Evolutionary conservation across 2,888 invertebrate species (phyloP).

Genomic region (Melipona bicolor): DNA sequence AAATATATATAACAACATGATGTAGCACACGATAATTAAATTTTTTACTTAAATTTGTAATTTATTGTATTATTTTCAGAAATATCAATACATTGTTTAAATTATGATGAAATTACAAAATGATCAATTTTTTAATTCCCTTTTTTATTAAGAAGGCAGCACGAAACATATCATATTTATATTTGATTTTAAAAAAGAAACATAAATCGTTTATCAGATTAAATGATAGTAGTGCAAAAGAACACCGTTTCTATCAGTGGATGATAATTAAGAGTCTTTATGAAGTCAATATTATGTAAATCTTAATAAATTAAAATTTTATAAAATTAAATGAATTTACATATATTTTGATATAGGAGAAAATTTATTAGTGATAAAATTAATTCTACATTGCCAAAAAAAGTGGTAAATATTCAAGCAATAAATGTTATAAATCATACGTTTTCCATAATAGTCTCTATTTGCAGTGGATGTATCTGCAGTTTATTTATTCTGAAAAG

Average conservation of each 20-base stretch:
- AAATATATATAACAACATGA: not conserved
- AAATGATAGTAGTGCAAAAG: not conserved
- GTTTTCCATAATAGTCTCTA: constrained; percentile 22
- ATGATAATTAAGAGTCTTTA: not conserved
- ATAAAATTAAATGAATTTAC: not conserved
- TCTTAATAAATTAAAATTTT: not conserved
- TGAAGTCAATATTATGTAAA: not conserved
- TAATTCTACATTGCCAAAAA: not conserved
- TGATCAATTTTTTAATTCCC: not conserved
- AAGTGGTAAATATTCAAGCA: not conserved
- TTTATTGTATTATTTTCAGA: not conserved
- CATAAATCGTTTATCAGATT: constrained; percentile 1
- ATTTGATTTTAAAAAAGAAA: not conserved
- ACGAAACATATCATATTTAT: not conserved
- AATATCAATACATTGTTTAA: not conserved
- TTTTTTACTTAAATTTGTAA: not conserved
- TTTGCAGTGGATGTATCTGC: constrained; percentile 50
- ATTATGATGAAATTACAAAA: not conserved
- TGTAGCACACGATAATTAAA: not conserved
- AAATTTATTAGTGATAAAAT: not conserved
- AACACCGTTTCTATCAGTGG: not conserved
- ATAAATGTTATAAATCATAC: constrained; percentile 2
- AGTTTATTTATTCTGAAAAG: constrained; percentile 68
- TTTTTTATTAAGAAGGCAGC: not conserved
- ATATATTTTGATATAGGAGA: not conserved